Percentiles rank a stretch among this genome's conserved stretches.
Evolutionary conservation across 2,888 invertebrate species (phyloP).

Genomic region (Gerris lacustris): DNA sequence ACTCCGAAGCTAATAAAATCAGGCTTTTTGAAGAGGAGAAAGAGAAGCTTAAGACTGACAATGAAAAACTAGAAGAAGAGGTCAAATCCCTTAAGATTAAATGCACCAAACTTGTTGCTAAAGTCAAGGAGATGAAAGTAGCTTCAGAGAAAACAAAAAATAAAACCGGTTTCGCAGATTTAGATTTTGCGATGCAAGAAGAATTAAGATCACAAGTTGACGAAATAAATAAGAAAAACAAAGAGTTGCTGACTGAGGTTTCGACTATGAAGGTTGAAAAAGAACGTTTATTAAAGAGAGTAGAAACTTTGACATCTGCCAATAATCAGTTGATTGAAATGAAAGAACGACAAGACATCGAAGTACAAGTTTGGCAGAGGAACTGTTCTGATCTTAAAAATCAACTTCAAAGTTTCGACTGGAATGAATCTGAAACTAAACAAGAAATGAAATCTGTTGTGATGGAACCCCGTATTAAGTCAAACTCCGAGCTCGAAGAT

Average conservation of each 20-base stretch:
- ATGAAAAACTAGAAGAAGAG: constrained; percentile 37
- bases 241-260: constrained; percentile 46
- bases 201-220: constrained; percentile 59
- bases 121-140: constrained; percentile 69
- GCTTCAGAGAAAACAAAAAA: constrained; percentile 40
- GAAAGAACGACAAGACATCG: constrained; percentile 68
- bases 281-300: constrained; percentile 52
- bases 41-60: constrained; percentile 43
- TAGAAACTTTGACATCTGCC: constrained; percentile 59
- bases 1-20: constrained; percentile 31
- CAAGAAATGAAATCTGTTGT: not conserved
- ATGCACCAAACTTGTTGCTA: constrained; percentile 65
- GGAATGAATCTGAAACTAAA: constrained; percentile 24
- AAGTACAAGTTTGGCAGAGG: constrained; percentile 57
- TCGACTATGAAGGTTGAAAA: constrained; percentile 54
- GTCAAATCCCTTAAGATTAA: constrained; percentile 48
- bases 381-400: constrained; percentile 56
- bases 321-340: constrained; percentile 66
- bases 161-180: constrained; percentile 45
- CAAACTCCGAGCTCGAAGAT: constrained; percentile 34
- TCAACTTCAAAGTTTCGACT: constrained; percentile 46
- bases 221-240: constrained; percentile 51
- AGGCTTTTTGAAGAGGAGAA: constrained; percentile 42
- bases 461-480: constrained; percentile 9
- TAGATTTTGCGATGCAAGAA: constrained; percentile 67